Conservation (phyloP, 2,888 invertebrate species). For the Netelia virgata region DNA sequence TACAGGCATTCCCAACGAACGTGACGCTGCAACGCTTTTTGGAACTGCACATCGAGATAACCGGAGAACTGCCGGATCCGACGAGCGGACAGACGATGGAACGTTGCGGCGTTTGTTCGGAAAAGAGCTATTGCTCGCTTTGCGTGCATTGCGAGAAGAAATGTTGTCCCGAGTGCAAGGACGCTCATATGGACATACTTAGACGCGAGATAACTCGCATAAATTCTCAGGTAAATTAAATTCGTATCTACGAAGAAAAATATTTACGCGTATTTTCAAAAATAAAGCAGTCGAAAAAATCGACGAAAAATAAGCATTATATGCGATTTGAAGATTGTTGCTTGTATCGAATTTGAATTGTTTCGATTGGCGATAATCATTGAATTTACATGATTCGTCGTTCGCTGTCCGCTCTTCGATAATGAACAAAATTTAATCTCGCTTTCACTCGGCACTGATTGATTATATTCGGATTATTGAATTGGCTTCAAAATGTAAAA, state of each 20-base stretch:
- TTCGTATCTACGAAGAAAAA: too few species aligned
- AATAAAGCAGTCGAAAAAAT: too few species aligned
- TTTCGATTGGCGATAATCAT: not conserved
- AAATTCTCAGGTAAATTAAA: constrained; percentile 90
- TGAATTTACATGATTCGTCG: not conserved
- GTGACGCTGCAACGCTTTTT: constrained; percentile 97
- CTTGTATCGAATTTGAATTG: too few species aligned
- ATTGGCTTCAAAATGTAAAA: constrained; percentile 8
- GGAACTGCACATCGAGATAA: constrained; percentile 96
- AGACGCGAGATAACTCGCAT: constrained; percentile 96
- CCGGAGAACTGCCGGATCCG: constrained; percentile 95
- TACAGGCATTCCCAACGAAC: constrained; percentile 96
- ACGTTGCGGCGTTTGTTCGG: constrained; percentile 96
- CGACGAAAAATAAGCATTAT: too few species aligned
- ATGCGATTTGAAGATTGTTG: too few species aligned
- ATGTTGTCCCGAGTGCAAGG: constrained; percentile 98
- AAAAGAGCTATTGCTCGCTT: constrained; percentile 94
- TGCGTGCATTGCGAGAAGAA: constrained; percentile 99
- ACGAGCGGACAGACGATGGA: constrained; percentile 97
- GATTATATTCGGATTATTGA: not conserved
- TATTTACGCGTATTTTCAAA: too few species aligned
- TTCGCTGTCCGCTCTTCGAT: not conserved
- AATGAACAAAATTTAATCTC: not conserved
- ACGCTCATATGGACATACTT: constrained; percentile 97
- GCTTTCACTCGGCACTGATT: not conserved